A percentile compares a stretch with the other conserved stretches of the same genome.
phyloP scores from a whole-genome alignment of 1,140 invertebrate species.

The Notospermus geniculatus region DNA sequence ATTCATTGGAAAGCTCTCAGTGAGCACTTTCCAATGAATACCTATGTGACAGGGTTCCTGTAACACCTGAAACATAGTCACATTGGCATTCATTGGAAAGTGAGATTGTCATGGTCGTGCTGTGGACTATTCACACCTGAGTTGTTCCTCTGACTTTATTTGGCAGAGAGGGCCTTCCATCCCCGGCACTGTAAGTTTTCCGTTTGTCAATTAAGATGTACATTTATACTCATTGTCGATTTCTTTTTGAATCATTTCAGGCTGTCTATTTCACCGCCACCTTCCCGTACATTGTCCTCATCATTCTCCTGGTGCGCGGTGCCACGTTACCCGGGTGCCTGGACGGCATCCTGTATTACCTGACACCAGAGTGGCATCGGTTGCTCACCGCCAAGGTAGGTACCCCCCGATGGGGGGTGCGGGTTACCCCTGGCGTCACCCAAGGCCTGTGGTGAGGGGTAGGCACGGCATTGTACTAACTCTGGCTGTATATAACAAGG shows the following conservation, averaged over 20 bases:
- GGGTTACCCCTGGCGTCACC: conserved; percentile 3
- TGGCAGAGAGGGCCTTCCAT: no score
- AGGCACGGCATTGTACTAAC: background rate
- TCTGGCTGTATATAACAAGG: background rate
- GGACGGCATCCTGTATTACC: conserved; percentile 78
- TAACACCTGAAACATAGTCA: no score
- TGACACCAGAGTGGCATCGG: conserved; percentile 71
- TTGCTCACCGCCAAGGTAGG: conserved; percentile 10
- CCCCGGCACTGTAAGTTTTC: background rate
- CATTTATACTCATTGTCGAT: no score
- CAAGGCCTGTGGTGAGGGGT: background rate
- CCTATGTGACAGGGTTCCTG: no score
- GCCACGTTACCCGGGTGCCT: conserved; percentile 81
- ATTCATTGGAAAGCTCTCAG: no score
- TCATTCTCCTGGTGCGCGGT: conserved; percentile 81
- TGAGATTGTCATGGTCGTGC: no score
- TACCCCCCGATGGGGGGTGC: background rate
- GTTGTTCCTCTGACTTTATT: no score
- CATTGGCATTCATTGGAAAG: no score
- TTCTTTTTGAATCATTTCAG: conserved; percentile 9
- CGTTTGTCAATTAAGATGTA: background rate
- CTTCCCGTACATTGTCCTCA: conserved; percentile 84
- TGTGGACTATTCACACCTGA: no score
- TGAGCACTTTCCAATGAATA: no score
- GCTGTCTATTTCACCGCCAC: conserved; percentile 73